A percentile compares a stretch with the other conserved stretches of the same genome.
These are phyloP conservation scores for Blera fallax DNA, from an alignment of 2,888 invertebrate genomes.

Conservation along the genomic window DNA sequence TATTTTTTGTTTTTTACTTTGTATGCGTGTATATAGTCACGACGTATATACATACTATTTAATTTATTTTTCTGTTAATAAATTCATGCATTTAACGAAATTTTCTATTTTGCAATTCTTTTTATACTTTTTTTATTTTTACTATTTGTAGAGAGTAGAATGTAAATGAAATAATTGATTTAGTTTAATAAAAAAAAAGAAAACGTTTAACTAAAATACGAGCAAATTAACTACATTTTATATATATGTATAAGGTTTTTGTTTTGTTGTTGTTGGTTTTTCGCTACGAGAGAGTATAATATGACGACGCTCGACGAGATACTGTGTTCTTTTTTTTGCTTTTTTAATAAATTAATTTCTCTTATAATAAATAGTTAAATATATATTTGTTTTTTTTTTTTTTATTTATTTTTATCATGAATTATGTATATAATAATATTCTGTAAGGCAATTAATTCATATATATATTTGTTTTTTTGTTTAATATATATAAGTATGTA, in stretches of 20 bases:
- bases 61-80: slow-evolving; percentile 54
- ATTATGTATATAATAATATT: slow-evolving; percentile 73
- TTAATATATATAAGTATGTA: slow-evolving; percentile 67
- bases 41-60: slow-evolving; percentile 61
- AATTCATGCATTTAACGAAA: slow-evolving; percentile 70
- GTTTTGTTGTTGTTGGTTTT: slow-evolving; percentile 29
- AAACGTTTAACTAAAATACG: not conserved
- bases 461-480: slow-evolving; percentile 62
- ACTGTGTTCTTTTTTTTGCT: slow-evolving; percentile 29
- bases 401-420: slow-evolving; percentile 59
- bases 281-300: slow-evolving; percentile 70
- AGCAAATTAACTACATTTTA: slow-evolving; percentile 62
- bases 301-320: slow-evolving; percentile 68
- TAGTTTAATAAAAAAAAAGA: slow-evolving; percentile 28
- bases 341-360: slow-evolving; percentile 59
- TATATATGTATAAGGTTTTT: slow-evolving; percentile 8
- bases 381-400: slow-evolving; percentile 59
- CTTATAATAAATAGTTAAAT: slow-evolving; percentile 72
- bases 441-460: slow-evolving; percentile 73
- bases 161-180: slow-evolving; percentile 48
- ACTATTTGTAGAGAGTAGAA: slow-evolving; percentile 57
- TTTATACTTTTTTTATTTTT: slow-evolving; percentile 18
- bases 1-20: slow-evolving; percentile 35
- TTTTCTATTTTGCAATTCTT: slow-evolving; percentile 48
- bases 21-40: slow-evolving; percentile 71